Evolutionary conservation across 2,113 vertebrate species (phyloP).

Genomic region (Podocnemis expansa): DNA sequence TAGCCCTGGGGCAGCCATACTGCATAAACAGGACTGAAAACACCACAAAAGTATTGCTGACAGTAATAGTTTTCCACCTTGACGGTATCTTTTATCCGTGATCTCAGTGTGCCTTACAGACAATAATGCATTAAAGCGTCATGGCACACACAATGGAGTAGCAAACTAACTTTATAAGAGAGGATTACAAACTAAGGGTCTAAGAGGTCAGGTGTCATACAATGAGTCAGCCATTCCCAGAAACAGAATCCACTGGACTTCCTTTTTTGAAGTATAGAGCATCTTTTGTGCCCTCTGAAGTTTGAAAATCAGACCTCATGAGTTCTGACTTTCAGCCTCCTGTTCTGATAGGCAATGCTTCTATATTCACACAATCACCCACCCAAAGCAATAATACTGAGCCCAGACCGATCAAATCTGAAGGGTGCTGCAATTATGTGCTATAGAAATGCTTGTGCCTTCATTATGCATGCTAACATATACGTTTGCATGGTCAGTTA

Average conservation of each 20-base stretch:
- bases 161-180: neutral
- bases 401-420: neutral
- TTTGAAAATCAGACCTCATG: neutral
- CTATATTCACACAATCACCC: neutral
- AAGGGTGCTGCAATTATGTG: neutral
- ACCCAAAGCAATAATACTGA: neutral
- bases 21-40: fast-evolving
- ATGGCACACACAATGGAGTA: neutral
- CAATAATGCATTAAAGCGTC: neutral
- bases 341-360: neutral
- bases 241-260: neutral
- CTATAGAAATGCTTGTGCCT: neutral
- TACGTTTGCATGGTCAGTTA: neutral
- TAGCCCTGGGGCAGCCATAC: neutral
- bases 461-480: fast-evolving
- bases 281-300: neutral
- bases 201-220: neutral
- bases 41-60: neutral
- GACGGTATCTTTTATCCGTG: neutral
- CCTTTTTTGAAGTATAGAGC: neutral
- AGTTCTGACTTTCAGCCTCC: neutral
- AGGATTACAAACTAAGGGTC: neutral
- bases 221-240: neutral
- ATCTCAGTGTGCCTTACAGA: neutral
- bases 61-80: neutral